Percentiles rank a stretch among this genome's conserved stretches.
Conservation (phyloP, 2,797 vertebrate species). For the Sebastes ruberrimus region DNA sequence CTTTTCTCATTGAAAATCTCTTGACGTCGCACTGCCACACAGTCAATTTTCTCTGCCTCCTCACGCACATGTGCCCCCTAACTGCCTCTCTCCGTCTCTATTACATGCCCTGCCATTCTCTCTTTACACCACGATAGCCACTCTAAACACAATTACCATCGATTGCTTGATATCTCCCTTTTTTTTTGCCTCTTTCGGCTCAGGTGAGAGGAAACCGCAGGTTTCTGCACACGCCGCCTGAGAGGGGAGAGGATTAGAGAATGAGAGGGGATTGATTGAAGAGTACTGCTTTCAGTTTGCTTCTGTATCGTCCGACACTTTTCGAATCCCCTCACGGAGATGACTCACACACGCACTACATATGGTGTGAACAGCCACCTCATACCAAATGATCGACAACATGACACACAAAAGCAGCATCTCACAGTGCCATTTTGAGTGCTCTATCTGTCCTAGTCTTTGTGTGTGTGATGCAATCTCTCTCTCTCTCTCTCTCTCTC, state of each 20-base stretch:
- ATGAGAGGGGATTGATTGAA: not conserved
- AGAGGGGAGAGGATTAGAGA: not conserved
- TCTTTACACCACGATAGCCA: conserved; percentile 42
- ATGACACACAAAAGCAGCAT: not conserved
- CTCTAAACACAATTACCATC: conserved; percentile 56
- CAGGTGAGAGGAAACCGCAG: conserved; percentile 5
- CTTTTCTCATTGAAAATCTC: conserved; percentile 45
- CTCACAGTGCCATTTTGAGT: not conserved
- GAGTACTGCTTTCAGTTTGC: conserved; percentile 7
- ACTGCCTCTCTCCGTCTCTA: conserved; percentile 48
- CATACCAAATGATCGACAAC: conserved; percentile 3
- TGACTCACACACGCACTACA: conserved; percentile 14
- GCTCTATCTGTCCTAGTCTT: not conserved
- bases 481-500: not conserved
- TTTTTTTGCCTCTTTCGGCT: conserved; percentile 23
- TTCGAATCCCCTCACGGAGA: not conserved
- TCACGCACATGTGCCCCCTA: conserved; percentile 13
- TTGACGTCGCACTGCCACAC: conserved; percentile 24
- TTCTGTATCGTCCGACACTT: not conserved
- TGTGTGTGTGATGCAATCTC: not conserved
- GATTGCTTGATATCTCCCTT: conserved; percentile 46
- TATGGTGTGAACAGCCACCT: not conserved
- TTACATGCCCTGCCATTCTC: conserved; percentile 50
- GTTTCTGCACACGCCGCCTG: not conserved
- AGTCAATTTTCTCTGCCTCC: conserved; percentile 55